A percentile compares a stretch with the other conserved stretches of the same genome.
Conservation (phyloP, 2,113 vertebrate species). For the Eulacestoma nigropectus region DNA sequence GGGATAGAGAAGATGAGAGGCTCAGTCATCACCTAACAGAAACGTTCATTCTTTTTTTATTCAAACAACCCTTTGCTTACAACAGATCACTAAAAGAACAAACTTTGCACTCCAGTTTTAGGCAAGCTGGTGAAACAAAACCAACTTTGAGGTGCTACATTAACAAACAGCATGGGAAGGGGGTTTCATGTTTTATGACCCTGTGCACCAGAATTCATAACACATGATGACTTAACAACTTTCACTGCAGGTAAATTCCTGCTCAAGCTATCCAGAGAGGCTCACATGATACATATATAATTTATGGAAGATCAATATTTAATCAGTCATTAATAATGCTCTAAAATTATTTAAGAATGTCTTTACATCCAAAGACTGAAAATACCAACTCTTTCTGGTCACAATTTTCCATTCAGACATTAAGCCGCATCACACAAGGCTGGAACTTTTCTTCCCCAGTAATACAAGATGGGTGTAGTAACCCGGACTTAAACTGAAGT, state of each 20-base stretch:
- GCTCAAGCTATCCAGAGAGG: conserved; percentile 9
- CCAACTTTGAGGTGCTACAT: not conserved
- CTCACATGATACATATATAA: conserved; percentile 8
- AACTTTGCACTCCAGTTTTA: not conserved
- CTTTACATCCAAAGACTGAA: not conserved
- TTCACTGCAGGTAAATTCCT: conserved; percentile 1
- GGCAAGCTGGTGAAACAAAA: not conserved
- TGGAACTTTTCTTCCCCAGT: not conserved
- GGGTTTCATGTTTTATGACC: not conserved
- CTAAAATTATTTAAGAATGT: not conserved
- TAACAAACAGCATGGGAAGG: not conserved
- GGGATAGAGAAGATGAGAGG: not conserved
- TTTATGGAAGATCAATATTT: conserved; percentile 62
- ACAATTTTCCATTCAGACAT: not conserved
- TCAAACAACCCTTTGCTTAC: not conserved
- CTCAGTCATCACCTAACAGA: not conserved
- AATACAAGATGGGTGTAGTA: not conserved
- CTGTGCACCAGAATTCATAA: not conserved
- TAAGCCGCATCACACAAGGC: not conserved
- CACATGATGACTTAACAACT: conserved; percentile 17
- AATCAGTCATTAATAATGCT: not conserved
- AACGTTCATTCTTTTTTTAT: not conserved
- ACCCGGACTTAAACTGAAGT: not conserved
- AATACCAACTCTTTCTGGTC: not conserved
- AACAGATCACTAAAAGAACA: not conserved